Conservation (phyloP, 1,140 invertebrate genomes). For the Halotydeus destructor region DNA sequence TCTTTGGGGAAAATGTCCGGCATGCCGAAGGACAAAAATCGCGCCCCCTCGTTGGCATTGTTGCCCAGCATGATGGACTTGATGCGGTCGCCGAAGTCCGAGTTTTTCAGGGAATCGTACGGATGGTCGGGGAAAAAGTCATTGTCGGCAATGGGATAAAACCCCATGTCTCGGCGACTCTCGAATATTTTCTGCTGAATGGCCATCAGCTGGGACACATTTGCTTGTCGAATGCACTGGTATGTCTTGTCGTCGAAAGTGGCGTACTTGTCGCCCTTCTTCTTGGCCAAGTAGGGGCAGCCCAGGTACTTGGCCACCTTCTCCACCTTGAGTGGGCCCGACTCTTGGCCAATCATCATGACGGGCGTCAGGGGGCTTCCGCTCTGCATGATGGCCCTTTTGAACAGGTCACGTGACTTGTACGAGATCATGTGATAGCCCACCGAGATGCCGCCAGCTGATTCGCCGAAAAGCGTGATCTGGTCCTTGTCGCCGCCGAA, state of each 20-base stretch:
- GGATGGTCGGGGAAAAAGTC: background rate
- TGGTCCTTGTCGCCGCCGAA: slow-evolving; percentile 17
- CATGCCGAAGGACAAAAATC: background rate
- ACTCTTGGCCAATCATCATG: background rate
- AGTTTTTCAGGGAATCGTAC: background rate
- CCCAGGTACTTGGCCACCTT: background rate
- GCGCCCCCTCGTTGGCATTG: background rate
- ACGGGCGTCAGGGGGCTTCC: background rate
- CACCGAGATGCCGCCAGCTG: slow-evolving; percentile 23
- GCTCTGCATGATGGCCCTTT: slow-evolving; percentile 24
- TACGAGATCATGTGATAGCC: slow-evolving; percentile 24
- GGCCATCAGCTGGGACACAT: too few species aligned
- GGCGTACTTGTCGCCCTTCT: background rate
- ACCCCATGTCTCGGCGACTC: background rate
- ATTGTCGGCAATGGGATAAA: background rate
- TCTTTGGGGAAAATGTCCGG: background rate
- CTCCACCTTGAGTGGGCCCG: background rate
- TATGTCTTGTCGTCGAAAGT: background rate
- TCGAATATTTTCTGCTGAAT: too few species aligned
- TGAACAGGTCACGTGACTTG: slow-evolving; percentile 13
- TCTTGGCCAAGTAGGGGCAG: background rate
- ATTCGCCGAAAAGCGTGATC: slow-evolving; percentile 32
- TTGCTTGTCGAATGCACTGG: background rate
- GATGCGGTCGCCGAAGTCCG: background rate
- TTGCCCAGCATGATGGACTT: background rate